These are phyloP conservation scores for Hydrozoanthus gracilis DNA, from an alignment of 92 coral and sea anemone species.

Conservation along the genomic window DNA sequence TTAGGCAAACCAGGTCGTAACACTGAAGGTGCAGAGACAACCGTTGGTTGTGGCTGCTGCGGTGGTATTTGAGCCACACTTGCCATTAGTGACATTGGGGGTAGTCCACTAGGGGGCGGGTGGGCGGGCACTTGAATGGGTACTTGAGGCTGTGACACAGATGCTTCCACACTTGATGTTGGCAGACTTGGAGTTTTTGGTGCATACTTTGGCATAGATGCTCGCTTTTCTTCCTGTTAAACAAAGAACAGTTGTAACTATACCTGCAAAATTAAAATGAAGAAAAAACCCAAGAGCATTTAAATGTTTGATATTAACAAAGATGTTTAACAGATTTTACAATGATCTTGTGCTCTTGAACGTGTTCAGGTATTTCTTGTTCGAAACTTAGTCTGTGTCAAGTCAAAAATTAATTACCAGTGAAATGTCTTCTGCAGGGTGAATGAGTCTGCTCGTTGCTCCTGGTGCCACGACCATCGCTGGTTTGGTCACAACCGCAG, in stretches of 20 bases:
- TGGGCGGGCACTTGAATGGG: conserved; percentile 49
- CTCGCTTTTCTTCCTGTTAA: conserved; percentile 90
- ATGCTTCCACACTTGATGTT: conserved; percentile 69
- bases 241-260: background rate
- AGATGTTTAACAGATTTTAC: too few relatives aligned
- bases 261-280: background rate
- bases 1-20: conserved; percentile 58
- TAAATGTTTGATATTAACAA: too few relatives aligned
- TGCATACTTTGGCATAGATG: conserved; percentile 82
- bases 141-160: conserved; percentile 63
- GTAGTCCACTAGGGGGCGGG: conserved; percentile 60
- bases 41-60: conserved; percentile 55
- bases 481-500: conserved; percentile 78
- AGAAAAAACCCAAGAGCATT: too few relatives aligned
- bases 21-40: conserved; percentile 68
- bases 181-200: conserved; percentile 89
- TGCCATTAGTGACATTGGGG: conserved; percentile 61
- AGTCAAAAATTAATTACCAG: conserved; percentile 54
- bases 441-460: conserved; percentile 93
- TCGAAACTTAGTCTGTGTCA: background rate
- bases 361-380: too few relatives aligned
- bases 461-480: conserved; percentile 95
- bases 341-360: too few relatives aligned
- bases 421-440: conserved; percentile 99
- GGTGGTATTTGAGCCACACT: conserved; percentile 56